Percentiles rank a stretch among this genome's conserved stretches.
These are phyloP conservation scores for Cyphomyrus discorhynchus DNA, from an alignment of 2,113 vertebrate species.

Conservation along the genomic window DNA sequence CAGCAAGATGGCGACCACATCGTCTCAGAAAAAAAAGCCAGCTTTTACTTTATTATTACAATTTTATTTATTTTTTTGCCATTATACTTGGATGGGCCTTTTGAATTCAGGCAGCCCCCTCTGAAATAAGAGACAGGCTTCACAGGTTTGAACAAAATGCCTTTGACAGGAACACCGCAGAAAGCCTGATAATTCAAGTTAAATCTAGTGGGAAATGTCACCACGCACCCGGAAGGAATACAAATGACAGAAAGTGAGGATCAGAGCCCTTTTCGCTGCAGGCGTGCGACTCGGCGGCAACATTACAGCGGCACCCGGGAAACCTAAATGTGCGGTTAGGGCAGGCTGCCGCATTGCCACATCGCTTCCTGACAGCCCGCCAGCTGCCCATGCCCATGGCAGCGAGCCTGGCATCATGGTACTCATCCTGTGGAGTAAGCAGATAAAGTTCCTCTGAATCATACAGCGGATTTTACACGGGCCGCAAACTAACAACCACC, in stretches of 20 bases:
- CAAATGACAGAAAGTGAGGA: constrained; percentile 27
- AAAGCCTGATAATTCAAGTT: constrained; percentile 38
- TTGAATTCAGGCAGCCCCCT: constrained; percentile 32
- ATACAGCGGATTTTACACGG: neutral
- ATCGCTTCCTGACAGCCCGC: neutral
- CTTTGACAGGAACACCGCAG: constrained; percentile 31
- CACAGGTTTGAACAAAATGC: constrained; percentile 26
- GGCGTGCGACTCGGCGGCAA: neutral
- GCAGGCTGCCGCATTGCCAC: neutral
- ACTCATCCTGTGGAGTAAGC: neutral
- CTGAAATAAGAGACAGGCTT: constrained; percentile 40
- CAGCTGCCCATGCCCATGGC: neutral
- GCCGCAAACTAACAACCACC: neutral
- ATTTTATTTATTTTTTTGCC: constrained; percentile 14
- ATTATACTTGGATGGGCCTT: constrained; percentile 31
- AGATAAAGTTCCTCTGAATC: neutral
- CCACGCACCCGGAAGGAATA: constrained; percentile 36
- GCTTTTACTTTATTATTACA: neutral
- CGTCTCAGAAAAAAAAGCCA: neutral
- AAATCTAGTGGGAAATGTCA: constrained; percentile 44
- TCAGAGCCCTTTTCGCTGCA: neutral
- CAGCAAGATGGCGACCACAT: neutral
- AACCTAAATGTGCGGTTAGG: neutral
- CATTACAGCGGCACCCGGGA: neutral
- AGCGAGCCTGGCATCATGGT: neutral